Percentiles rank a stretch among this genome's conserved stretches.
Conservation (phyloP, 2,113 vertebrate species). For the Crotophaga sulcirostris region DNA sequence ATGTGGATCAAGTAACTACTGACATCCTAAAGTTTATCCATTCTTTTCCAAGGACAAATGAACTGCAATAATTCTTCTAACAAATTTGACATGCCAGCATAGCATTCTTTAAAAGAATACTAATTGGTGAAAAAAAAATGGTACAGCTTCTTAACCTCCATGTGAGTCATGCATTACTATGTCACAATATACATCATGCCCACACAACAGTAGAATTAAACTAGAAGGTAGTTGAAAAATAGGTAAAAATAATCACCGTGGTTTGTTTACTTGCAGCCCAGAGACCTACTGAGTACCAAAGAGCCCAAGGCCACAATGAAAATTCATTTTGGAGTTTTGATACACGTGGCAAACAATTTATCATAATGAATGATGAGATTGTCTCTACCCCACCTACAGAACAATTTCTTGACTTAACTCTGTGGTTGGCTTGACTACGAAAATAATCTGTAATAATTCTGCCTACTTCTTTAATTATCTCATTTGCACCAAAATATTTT, state of each 20-base stretch:
- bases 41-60: neutral
- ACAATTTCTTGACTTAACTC: neutral
- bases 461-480: neutral
- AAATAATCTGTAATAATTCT: neutral
- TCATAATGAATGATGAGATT: neutral
- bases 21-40: neutral
- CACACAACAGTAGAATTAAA: neutral
- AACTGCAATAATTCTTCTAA: neutral
- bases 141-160: neutral
- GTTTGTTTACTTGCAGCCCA: neutral
- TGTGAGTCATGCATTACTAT: neutral
- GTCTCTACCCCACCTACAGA: neutral
- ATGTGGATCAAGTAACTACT: neutral
- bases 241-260: neutral
- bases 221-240: neutral
- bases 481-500: neutral
- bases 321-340: neutral
- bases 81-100: neutral
- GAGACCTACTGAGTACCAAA: neutral
- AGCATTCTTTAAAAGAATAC: neutral
- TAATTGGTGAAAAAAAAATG: fast-evolving
- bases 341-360: neutral
- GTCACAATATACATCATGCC: neutral
- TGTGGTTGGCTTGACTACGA: neutral
- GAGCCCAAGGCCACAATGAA: neutral